These are phyloP conservation scores for Galaxias olidus DNA, from an alignment of 2,797 vertebrate species.

Conservation along the genomic window DNA sequence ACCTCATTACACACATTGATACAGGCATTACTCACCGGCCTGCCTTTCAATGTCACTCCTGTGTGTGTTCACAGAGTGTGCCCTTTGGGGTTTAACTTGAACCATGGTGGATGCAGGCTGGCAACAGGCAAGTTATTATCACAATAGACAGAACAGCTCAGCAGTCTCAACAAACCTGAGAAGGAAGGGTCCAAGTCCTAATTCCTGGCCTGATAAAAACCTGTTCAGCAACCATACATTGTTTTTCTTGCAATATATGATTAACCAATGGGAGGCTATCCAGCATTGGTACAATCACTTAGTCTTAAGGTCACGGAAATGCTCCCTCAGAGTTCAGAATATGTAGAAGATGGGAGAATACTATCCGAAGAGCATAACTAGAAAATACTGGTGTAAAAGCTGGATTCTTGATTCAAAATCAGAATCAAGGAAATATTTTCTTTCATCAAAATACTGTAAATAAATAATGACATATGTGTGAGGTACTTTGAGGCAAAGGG, in stretches of 20 bases:
- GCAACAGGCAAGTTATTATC: slow-evolving; percentile 28
- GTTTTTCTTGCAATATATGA: slow-evolving; percentile 67
- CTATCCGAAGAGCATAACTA: no score
- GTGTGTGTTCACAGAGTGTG: slow-evolving; percentile 23
- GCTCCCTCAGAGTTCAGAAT: no score
- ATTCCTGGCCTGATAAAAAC: slow-evolving; percentile 57
- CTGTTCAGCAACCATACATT: slow-evolving; percentile 37
- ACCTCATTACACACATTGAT: slow-evolving; percentile 47
- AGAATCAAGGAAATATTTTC: no score
- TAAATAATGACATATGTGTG: no score
- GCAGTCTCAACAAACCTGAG: slow-evolving; percentile 17
- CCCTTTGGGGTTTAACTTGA: slow-evolving; percentile 25
- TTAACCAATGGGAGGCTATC: slow-evolving; percentile 59
- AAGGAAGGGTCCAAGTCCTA: slow-evolving; percentile 50
- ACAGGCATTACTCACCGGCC: slow-evolving; percentile 28
- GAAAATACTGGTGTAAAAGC: no score
- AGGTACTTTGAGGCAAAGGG: no score
- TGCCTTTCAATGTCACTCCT: slow-evolving; percentile 21
- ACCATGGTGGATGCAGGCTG: slow-evolving; percentile 13
- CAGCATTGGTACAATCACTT: slow-evolving; percentile 21
- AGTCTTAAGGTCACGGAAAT: slow-evolving; percentile 16
- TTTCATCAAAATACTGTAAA: no score
- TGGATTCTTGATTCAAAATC: no score
- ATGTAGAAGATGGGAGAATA: no score
- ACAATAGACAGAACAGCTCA: slow-evolving; percentile 22